Base-by-base conservation (phyloP, 1,140 invertebrate genomes). In the Atta texana region DNA sequence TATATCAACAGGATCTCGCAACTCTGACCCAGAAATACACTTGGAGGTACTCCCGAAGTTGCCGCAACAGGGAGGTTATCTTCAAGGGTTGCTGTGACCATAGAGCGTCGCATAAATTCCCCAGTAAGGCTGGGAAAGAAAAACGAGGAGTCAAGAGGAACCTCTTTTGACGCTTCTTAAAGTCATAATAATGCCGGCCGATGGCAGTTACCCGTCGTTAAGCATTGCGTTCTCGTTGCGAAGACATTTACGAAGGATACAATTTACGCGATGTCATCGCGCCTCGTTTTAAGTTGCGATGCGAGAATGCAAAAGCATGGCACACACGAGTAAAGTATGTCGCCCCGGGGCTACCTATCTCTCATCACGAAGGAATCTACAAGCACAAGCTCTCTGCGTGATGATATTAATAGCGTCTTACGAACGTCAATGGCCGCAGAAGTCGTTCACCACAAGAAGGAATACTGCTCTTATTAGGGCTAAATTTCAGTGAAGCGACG, bases 21-120 rank as follows among this genome's bases (percentile, higher is more conserved):
- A 76, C 88, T 90, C 87, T 93, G 92, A 92, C 92, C 93, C 82
- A 93, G 90, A 93, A 92, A 93, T 92, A 93, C 80, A 90, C 76
- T 78, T 87, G 72, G 80, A 72, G 55, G 18, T 77, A 44, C 78
- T 68, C 55, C 74, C 61, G 57, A 75, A 88, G 87, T 85, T 53
- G 81, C 59, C 68, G 72, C 66, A 84, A 69, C 69, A 59, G 74
- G 69, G 86, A 77, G 81, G 81, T 66, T 77, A 82, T 28, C 68
- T 55, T 10, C 28, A 6, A 55, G 66, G 59, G 63, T 85, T 77
- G 55, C n/a, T 61, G 14, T 14, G 2, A 8, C 31, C 4, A n/a
- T 6, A 18, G 16, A 44, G 18, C 28, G 71, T 24, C 55, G 55
- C 71, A 87, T 89, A 91, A 85, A 92, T 87, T 92, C n/a, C 7